Percentiles rank a stretch among this genome's conserved stretches.
These are phyloP conservation scores for Andricus curvator DNA, from an alignment of 2,888 invertebrate genomes.

Conservation along the genomic window DNA sequence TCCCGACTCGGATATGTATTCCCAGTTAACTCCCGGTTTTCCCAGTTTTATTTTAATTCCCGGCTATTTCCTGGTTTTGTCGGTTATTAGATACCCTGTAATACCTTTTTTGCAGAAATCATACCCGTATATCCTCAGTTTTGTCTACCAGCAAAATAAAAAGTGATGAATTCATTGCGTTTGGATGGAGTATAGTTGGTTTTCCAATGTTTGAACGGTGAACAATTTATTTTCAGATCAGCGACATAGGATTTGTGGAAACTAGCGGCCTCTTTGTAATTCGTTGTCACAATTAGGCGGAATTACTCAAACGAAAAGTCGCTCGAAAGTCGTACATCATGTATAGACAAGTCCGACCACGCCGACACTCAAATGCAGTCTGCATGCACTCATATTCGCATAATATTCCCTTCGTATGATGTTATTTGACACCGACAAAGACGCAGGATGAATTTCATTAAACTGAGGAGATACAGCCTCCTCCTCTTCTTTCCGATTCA, in stretches of 20 bases:
- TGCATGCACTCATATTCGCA: constrained; percentile 42
- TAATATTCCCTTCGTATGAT: constrained; percentile 29
- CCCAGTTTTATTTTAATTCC: too few species aligned
- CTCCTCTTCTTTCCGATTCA: constrained; percentile 33
- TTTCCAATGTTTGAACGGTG: background rate
- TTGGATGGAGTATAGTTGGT: background rate
- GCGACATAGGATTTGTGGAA: constrained; percentile 20
- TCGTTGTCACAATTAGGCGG: constrained; percentile 69
- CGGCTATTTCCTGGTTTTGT: too few species aligned
- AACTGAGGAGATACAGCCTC: constrained; percentile 21
- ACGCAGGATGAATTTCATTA: constrained; percentile 55
- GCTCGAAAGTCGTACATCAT: constrained; percentile 69
- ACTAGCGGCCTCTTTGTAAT: constrained; percentile 64
- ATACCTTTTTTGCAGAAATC: too few species aligned
- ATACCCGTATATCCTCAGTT: too few species aligned
- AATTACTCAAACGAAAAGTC: constrained; percentile 68
- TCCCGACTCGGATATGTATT: too few species aligned
- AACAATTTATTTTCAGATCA: constrained; percentile 17
- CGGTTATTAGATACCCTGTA: too few species aligned
- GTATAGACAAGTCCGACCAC: constrained; percentile 69
- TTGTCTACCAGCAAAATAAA: too few species aligned
- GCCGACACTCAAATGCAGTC: constrained; percentile 47
- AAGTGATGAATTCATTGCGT: too few species aligned
- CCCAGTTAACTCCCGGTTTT: too few species aligned
- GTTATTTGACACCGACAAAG: constrained; percentile 51